phyloP scores from a whole-genome alignment of 2,113 vertebrate genomes.

The Atrichornis clamosus region DNA sequence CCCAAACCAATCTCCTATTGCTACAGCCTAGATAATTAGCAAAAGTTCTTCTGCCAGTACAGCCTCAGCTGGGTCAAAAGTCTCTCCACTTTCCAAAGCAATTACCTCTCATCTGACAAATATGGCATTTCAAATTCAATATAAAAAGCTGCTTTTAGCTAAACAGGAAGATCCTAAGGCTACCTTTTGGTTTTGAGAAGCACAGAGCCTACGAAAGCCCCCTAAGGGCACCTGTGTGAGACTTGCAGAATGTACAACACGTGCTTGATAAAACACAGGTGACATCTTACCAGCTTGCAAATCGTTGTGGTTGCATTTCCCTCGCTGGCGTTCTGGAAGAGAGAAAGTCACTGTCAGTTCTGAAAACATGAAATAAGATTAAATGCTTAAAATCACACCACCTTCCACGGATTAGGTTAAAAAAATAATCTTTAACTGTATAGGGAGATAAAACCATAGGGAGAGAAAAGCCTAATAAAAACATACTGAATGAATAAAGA shows the following conservation, averaged over 20 bases:
- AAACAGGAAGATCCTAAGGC: background rate
- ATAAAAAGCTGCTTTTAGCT: background rate
- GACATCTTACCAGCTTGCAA: conserved; percentile 41
- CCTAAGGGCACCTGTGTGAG: background rate
- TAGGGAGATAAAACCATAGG: background rate
- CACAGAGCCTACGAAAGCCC: background rate
- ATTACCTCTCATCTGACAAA: background rate
- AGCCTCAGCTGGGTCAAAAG: background rate
- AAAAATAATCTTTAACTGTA: background rate
- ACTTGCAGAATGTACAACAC: background rate
- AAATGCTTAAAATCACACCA: background rate
- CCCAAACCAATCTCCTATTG: background rate
- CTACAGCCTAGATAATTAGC: background rate
- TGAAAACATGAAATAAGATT: background rate
- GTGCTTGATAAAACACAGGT: background rate
- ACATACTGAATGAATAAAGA: background rate
- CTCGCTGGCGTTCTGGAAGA: background rate
- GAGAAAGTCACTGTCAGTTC: background rate
- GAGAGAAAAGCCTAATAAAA: background rate
- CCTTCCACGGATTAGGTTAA: background rate
- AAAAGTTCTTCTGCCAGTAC: background rate
- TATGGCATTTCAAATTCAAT: background rate
- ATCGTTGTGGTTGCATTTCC: background rate
- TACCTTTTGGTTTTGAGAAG: background rate
- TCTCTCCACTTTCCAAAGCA: background rate